Evolutionary conservation across 1,140 invertebrate species (phyloP), one percentile per base, ranked within the genome.

Genomic region (Dufourea novaeangliae): DNA sequence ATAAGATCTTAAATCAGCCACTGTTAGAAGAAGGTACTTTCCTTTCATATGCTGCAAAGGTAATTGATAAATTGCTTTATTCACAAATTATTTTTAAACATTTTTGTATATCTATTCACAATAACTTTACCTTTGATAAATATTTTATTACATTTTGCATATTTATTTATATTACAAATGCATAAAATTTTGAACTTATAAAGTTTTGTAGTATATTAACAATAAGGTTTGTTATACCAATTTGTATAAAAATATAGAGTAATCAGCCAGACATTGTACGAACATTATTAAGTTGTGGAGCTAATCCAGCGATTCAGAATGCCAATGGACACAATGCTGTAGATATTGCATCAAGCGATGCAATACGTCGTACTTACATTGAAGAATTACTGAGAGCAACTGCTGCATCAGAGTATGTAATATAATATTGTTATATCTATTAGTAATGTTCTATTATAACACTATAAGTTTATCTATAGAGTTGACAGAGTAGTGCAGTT

Each of bases 331-430:
- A 93, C 74, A 94, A 94, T 80, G 91, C 95, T 20, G 90, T 95
- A 57, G 93, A 95, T 75, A 82, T 94, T 11, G 92, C 93, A 44
- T 84, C 92, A 0, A 92, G 90, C 69, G 92, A 94, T 27, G 89
- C 91, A 69, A 94, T 95, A 78, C 91, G 92, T 57, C 92, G 92
- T 67, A 94, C 95, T 64, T 95, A 93, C 83, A 93, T 94, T 56
- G 94, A 95, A 81, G 94, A 95, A 87, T 88, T 95, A 34, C 89
- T 95, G 39, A 92, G 94, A 87, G 94, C 94, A 29, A 94, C 94
- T 62, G 95, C 95, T 72, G 93, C 94, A 78, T 95, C 94, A 22
- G 94, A 95, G 95, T 95, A 93, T 88, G 91, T 88, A 67, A 59
- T 57, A 68, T 62, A 56, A 20, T 22, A 52, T 22, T 37, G 56